Conservation (phyloP, 2,113 vertebrate species). For the Theristicus caerulescens region DNA sequence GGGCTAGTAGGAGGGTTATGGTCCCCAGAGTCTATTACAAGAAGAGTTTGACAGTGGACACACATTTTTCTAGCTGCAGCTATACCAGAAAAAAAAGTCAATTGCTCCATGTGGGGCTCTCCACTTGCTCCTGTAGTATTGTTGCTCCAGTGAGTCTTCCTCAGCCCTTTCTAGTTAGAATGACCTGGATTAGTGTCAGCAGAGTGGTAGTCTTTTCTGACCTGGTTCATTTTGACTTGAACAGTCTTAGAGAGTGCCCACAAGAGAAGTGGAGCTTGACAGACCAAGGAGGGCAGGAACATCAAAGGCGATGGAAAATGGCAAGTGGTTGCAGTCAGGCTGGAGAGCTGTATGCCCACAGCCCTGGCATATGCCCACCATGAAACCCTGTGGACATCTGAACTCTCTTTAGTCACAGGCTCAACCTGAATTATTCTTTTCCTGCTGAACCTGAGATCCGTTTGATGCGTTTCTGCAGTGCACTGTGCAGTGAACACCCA, state of each 20-base stretch:
- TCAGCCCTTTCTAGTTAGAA: background rate
- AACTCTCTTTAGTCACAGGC: background rate
- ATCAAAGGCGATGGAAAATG: background rate
- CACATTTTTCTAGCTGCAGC: background rate
- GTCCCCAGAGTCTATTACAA: background rate
- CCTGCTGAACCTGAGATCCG: background rate
- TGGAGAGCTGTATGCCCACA: background rate
- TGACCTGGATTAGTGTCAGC: background rate
- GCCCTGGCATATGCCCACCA: background rate
- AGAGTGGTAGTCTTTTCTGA: background rate
- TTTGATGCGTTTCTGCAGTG: background rate
- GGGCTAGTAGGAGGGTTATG: background rate
- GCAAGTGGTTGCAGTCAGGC: background rate
- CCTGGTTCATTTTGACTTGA: background rate
- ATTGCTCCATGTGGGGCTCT: background rate
- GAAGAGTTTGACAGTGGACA: background rate
- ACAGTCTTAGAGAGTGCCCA: background rate
- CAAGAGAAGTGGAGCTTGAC: background rate
- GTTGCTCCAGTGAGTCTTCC: background rate
- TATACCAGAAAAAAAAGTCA: background rate
- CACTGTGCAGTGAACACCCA: background rate
- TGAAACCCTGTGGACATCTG: background rate
- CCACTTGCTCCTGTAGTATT: background rate
- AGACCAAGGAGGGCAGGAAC: background rate
- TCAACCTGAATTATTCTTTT: background rate